Conservation (phyloP, 1,140 invertebrate species). For the Cepaea nemoralis region DNA sequence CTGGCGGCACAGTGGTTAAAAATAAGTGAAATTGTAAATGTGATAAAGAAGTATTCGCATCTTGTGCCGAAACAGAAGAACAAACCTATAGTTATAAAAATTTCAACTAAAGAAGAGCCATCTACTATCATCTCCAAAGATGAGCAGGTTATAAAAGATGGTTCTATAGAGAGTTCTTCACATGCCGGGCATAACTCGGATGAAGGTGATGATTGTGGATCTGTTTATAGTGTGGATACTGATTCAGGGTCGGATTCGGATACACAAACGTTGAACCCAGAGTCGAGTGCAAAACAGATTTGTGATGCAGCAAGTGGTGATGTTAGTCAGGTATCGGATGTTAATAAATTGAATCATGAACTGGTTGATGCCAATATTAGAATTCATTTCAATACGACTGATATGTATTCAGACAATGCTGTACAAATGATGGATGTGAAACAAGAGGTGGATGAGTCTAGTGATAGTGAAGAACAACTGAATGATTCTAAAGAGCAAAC, state of each 20-base stretch:
- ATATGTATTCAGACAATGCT: background rate
- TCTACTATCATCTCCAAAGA: background rate
- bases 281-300: background rate
- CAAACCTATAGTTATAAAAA: background rate
- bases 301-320: background rate
- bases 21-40: slow-evolving; percentile 26
- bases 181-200: background rate
- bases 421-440: background rate
- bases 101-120: too few relatives aligned
- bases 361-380: background rate
- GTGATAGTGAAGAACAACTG: background rate
- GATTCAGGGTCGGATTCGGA: background rate
- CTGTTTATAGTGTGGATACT: background rate
- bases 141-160: background rate
- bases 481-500: background rate
- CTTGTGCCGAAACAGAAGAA: background rate
- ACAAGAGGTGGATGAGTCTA: background rate
- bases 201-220: background rate
- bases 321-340: background rate
- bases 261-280: background rate
- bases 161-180: background rate
- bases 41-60: background rate
- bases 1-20: slow-evolving; percentile 33
- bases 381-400: background rate
- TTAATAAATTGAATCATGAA: background rate